Conservation (phyloP, 2,113 vertebrate species). For the Sakesphorus luctuosus region DNA sequence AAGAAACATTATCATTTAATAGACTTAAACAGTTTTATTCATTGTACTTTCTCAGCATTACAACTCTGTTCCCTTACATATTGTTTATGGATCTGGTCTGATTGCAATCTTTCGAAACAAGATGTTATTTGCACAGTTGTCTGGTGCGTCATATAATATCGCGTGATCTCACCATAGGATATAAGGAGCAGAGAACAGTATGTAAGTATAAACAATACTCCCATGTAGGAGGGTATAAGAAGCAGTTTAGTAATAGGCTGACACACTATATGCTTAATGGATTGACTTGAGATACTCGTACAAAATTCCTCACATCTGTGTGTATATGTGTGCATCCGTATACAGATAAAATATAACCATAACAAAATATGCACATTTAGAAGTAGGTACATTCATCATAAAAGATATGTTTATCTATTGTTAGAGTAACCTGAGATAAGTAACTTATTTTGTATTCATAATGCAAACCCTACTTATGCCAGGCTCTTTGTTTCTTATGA, state of each 20-base stretch:
- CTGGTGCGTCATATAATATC: background rate
- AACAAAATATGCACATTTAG: conserved; percentile 4
- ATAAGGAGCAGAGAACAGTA: background rate
- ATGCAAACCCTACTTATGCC: conserved; percentile 64
- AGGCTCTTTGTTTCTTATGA: conserved; percentile 83
- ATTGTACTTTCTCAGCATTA: background rate
- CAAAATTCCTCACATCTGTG: background rate
- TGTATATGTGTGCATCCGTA: background rate
- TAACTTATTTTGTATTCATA: conserved; percentile 67
- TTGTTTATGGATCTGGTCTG: background rate
- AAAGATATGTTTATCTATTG: conserved; percentile 32
- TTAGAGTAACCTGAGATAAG: conserved; percentile 46
- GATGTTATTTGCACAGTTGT: background rate
- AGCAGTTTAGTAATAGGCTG: background rate
- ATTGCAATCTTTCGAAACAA: background rate
- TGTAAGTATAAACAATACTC: background rate
- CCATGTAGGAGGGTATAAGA: background rate
- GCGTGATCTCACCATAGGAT: background rate
- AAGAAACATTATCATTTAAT: conserved; percentile 67
- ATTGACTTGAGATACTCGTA: background rate
- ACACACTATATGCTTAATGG: background rate
- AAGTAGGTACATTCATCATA: conserved; percentile 38
- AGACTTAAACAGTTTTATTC: conserved; percentile 41
- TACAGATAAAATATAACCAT: background rate
- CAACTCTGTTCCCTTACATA: background rate